Base-by-base conservation (phyloP, 2,797 vertebrate genomes). In the Spinus olivaceus region DNA sequence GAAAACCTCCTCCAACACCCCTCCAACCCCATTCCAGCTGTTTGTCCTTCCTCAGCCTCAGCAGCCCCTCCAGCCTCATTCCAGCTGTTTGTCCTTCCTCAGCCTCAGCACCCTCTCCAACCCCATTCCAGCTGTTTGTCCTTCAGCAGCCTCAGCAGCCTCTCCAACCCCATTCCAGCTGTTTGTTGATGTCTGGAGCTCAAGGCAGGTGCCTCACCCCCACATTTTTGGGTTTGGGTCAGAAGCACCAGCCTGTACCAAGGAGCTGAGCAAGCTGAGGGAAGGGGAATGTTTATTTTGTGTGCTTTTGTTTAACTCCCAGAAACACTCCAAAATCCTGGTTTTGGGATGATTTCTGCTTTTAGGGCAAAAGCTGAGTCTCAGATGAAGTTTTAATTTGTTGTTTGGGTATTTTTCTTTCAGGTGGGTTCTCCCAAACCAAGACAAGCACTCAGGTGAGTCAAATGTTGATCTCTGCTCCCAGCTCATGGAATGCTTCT, bases 391-490 rank as follows among this genome's bases (percentile, higher is more conserved):
- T 60, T 92, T 86, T 92, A 95, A 92, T 33, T 49, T 50, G 30
- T 63, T 88, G 23, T 1, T 84, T 86, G 79, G 71, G 8, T 81
- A 0, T 93, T 90, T 91, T 73, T 80, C 54, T 95, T 96, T 79
- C 18, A 96, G 95, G 41, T 88, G 51, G 33, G 24, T 69, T 61
- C 73, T 79, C 70, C 49, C 66, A 63, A 44, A 27, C 8, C n/a
- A 51, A 70, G 82, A 15, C 54, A 19, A 95, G 59, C 66, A 53
- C 8, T 20, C 88, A 86, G 95, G 95, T 96, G 90, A 96, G 96
- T 92, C 51, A 51, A 63, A 50, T 8, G 5, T 71, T 10, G 51
- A 14, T 28, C 8, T 4, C 1, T 10, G 0, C 8, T 28, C 46
- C 42, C n/a, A 30, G 1, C 1, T 6, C 14, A 0, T 18, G 65